Conservation (phyloP, 1,140 invertebrate genomes). For the Pseudobourletiella spinata region DNA sequence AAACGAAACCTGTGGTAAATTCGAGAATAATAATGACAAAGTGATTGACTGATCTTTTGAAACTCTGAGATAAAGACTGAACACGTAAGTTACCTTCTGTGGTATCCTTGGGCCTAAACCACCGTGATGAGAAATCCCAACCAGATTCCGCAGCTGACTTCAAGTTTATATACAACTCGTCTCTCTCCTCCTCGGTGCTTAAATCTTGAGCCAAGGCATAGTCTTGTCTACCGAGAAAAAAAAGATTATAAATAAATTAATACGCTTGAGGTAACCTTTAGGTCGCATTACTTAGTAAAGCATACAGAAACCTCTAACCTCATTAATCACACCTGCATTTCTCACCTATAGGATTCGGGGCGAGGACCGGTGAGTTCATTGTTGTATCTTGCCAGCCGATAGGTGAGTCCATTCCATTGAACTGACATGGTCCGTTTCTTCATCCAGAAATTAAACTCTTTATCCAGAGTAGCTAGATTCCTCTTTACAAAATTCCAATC, state of each 20-base stretch:
- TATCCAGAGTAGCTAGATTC: constrained; percentile 40
- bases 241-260: too few species aligned
- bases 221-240: constrained; percentile 16
- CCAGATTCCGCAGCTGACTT: constrained; percentile 86
- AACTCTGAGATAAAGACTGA: too few species aligned
- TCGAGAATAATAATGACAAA: too few species aligned
- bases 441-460: constrained; percentile 46
- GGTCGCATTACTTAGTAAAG: too few species aligned
- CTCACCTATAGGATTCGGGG: constrained; percentile 45
- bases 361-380: constrained; percentile 41
- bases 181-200: constrained; percentile 53
- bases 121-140: constrained; percentile 89
- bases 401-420: constrained; percentile 30
- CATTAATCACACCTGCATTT: too few species aligned
- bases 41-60: too few species aligned
- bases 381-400: constrained; percentile 40
- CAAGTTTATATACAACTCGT: constrained; percentile 65
- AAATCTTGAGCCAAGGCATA: constrained; percentile 46
- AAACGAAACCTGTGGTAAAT: too few species aligned
- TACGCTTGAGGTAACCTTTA: too few species aligned
- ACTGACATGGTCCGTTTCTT: constrained; percentile 40
- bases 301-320: too few species aligned
- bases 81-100: too few species aligned
- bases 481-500: constrained; percentile 54
- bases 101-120: constrained; percentile 56